Evolutionary conservation across 2,113 vertebrate genomes (phyloP).

Genomic region (Potamarius usumacintae): DNA sequence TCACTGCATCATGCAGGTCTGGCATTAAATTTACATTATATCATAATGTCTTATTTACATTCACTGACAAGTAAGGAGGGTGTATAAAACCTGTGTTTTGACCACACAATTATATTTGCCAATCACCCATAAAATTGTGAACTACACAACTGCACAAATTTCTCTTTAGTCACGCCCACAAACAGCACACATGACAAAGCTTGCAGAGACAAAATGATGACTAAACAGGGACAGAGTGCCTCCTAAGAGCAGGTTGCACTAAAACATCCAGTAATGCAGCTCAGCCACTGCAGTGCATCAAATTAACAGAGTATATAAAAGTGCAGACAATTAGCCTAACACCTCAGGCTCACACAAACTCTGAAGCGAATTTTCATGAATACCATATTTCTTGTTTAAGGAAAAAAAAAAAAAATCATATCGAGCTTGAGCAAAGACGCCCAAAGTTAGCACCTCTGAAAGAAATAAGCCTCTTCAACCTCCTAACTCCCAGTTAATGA

Average conservation of each 20-base stretch:
- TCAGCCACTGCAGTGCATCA: not conserved
- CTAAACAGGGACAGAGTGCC: not conserved
- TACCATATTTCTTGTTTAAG: not conserved
- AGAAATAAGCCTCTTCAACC: not conserved
- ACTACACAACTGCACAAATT: not conserved
- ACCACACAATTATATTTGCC: not conserved
- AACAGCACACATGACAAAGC: not conserved
- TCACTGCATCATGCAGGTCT: not conserved
- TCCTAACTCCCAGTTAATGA: not conserved
- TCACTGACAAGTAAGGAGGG: not conserved
- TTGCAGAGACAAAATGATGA: constrained; percentile 6
- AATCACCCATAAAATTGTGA: not conserved
- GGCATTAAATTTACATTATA: too few relatives aligned
- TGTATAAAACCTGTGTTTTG: not conserved
- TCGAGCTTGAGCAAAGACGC: not conserved
- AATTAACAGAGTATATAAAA: not conserved
- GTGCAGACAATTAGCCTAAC: not conserved
- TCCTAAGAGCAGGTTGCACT: not conserved
- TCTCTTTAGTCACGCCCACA: not conserved
- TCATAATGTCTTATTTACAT: too few relatives aligned
- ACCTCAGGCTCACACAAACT: not conserved
- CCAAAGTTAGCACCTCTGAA: not conserved
- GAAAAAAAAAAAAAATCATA: not conserved
- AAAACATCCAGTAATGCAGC: constrained; percentile 9
- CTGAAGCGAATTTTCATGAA: not conserved